Evolutionary conservation across 2,888 invertebrate species (phyloP), one percentile per base, ranked within the genome.

Genomic region (Euphydryas editha): DNA sequence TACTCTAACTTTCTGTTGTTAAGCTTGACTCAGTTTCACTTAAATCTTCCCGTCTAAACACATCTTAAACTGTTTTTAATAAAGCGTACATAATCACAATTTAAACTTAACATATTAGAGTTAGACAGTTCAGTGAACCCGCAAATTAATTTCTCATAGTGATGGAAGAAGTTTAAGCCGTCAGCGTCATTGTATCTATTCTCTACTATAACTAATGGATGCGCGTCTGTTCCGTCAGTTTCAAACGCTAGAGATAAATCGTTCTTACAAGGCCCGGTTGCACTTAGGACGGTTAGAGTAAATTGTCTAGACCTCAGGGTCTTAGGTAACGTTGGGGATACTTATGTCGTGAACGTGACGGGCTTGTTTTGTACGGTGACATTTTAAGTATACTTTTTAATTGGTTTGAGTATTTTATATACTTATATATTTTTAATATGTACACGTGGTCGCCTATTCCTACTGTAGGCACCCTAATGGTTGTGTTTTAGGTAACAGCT

Each of bases 171-270:
- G 72, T 69, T 70, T 72, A 70, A 72, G 72, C 70, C 71, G 70
- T 71, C 68, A 65, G 58, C 71, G 68, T 73, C 73, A 62, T 71
- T 68, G 72, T 72, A 68, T 69, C 70, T 70, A 64, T 64, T 64
- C 60, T 60, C 60, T 68, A 62, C 62, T 67, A 71, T 73, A 70
- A 72, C 62, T 74, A 75, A 72, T 69, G 72, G 65, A 65, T 60
- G 71, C 73, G 72, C 73, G 75, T 75, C 73, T 71, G 65, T 62
- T 65, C 66, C 69, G 74, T 76, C 75, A 74, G 65, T 66, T 69
- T 73, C 76, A 76, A 74, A 73, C 71, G 74, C 71, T 71, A 59
- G 69, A 76, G 77, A 76, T 77, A 74, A 76, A 77, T 77, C 64
- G 76, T 72, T 67, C 59, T 49, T 57, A 66, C 60, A 44, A 39